Base-by-base conservation (phyloP, 2,888 invertebrate species). In the Alitta virens region DNA sequence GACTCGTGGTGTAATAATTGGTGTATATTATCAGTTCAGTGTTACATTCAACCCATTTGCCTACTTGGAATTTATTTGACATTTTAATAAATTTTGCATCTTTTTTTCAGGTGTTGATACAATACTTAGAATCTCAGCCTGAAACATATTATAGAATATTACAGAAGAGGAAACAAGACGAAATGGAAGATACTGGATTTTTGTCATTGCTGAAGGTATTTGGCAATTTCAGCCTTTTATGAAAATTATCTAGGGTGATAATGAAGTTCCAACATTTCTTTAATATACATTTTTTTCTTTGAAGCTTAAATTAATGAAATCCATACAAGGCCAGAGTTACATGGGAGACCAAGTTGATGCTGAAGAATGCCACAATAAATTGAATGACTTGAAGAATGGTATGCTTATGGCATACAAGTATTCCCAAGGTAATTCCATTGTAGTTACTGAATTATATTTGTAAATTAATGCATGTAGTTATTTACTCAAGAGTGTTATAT, bases 281-380 rank as follows among this genome's bases (percentile, higher is more conserved):
- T 7, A 12, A 33, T 5, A 33, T 33, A 33, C 42, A 46, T 57
- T 21, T 54, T 50, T 40, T 43, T 60, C 54, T 52, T 18, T 59
- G n/a, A n/a, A 77, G 77, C 70, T 75, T n/a, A 75, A 72, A 57
- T 56, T 76, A 57, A 65, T 75, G 70, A 70, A 70, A n/a, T 55
- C 72, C 21, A 62, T 76, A 12, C 71, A 74, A 56, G 73, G 74
- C 14, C 72, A 72, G 33, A 66, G 71, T 59, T 74, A 74, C 63
- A 70, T 70, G 21, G 66, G 72, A 1, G 63, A 70, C 43, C 59
- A 69, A 23, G 72, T 78, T 12, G 63, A 70, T 7, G 66, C 71
- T n/a, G 67, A 69, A n/a, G 75, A 76, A 51, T 69, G 72, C 26
- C 61, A 68, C 16, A 56, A 68, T 16, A 71, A 72, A 55, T 56